Conservation (phyloP, 2,888 invertebrate genomes). For the Plusia festucae region DNA sequence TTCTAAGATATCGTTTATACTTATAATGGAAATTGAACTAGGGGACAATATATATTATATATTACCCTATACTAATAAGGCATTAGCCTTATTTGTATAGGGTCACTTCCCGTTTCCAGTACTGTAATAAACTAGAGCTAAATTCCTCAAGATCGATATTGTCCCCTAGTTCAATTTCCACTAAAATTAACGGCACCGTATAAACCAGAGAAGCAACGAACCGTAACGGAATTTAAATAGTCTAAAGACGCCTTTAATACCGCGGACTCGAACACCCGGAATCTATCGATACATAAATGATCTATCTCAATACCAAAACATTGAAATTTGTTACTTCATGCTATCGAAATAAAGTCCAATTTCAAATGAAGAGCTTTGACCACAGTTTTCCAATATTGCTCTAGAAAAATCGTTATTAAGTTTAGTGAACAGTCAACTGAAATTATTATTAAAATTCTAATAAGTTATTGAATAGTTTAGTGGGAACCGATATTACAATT, state of each 20-base stretch:
- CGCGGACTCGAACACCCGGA: slow-evolving; percentile 71
- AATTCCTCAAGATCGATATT: slow-evolving; percentile 74
- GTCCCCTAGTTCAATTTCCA: slow-evolving; percentile 80
- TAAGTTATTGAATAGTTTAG: slow-evolving; percentile 56
- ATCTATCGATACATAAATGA: slow-evolving; percentile 65
- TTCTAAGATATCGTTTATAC: too few species aligned
- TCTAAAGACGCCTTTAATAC: slow-evolving; percentile 84
- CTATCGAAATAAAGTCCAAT: slow-evolving; percentile 43
- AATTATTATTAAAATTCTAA: slow-evolving; percentile 62
- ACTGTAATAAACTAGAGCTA: slow-evolving; percentile 28
- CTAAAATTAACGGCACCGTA: slow-evolving; percentile 88
- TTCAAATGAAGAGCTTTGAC: slow-evolving; percentile 18
- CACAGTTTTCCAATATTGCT: slow-evolving; percentile 62
- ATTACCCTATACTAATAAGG: not conserved
- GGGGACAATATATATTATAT: slow-evolving; percentile 76
- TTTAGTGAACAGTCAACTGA: slow-evolving; percentile 61
- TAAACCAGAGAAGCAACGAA: slow-evolving; percentile 89
- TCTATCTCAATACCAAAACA: slow-evolving; percentile 58
- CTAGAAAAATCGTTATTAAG: slow-evolving; percentile 69
- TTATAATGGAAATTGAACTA: slow-evolving; percentile 85
- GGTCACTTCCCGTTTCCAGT: slow-evolving; percentile 2
- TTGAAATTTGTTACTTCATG: slow-evolving; percentile 51
- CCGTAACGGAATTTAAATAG: slow-evolving; percentile 89
- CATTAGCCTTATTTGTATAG: too few species aligned
- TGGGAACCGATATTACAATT: slow-evolving; percentile 57